These are phyloP conservation scores for Austrofundulus limnaeus DNA, from an alignment of 2,113 vertebrate genomes.

Conservation along the genomic window DNA sequence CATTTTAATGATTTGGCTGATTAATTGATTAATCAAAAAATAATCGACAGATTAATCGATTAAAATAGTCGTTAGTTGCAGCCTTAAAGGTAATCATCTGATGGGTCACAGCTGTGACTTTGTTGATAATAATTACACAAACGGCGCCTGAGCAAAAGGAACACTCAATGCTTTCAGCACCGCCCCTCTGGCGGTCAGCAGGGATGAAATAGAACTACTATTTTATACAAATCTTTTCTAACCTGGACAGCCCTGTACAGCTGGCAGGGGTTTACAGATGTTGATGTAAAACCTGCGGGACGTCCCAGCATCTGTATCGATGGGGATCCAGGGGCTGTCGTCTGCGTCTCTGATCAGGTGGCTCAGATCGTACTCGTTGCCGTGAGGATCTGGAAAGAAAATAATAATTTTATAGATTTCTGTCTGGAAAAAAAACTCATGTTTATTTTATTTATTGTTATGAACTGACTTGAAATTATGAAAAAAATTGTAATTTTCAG, in stretches of 20 bases:
- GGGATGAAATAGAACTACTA: too few species aligned
- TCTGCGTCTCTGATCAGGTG: constrained; percentile 80
- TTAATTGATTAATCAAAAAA: too few species aligned
- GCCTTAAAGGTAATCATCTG: too few species aligned
- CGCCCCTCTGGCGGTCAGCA: too few species aligned
- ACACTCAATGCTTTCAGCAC: too few species aligned
- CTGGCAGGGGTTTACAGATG: constrained; percentile 88
- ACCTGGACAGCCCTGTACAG: constrained; percentile 82
- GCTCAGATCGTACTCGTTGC: constrained; percentile 92
- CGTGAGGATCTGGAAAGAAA: constrained; percentile 80
- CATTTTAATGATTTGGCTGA: too few species aligned
- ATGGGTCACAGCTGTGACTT: too few species aligned
- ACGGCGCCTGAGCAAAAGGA: too few species aligned
- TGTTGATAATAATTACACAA: too few species aligned
- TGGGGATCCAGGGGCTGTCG: constrained; percentile 82
- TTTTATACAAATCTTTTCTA: constrained; percentile 1
- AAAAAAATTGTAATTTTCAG: background rate
- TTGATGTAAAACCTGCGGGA: constrained; percentile 87
- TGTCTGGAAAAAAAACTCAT: background rate
- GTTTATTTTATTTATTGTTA: background rate
- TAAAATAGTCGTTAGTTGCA: too few species aligned
- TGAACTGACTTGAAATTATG: background rate
- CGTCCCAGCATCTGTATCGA: constrained; percentile 79
- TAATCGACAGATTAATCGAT: too few species aligned
- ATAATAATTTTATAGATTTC: background rate